Base-by-base conservation (phyloP, 2,113 vertebrate species). In the Ceyx margarethae region DNA sequence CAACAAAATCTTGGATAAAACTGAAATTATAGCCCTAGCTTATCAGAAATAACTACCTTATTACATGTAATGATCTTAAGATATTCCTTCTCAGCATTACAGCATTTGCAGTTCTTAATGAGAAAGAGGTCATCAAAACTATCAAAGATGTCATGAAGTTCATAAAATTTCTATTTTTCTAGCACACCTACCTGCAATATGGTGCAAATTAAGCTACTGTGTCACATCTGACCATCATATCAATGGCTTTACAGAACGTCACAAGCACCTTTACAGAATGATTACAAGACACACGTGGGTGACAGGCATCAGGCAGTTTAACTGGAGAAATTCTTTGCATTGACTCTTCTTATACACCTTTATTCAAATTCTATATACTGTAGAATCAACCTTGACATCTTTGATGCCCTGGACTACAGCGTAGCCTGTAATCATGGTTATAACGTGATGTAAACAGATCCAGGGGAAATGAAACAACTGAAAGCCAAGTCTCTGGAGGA, bases 401-500 rank as follows among this genome's bases (percentile, higher is more conserved):
- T 64, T n/a, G 51, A 64, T 91, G 67, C 67, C 82, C 87, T 45
- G n/a, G 35, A 79, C 37, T 46, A 75, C 62, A 82, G 79, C 67
- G 85, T 54, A 72, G 75, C 71, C 71, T 73, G 21, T 79, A 91
- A 66, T 43, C 72, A 62, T 16, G 28, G 40, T 16, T 85, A 42
- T 92, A 93, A 92, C 2, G 3, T 0, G 3, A 91, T 79, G 21
- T 23, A 50, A 50, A 86, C 37, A 91, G 69, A 86, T 87, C 35
- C 50, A 68, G 50, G 23, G 45, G 57, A 93, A 89, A 92, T 85
- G 14, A 87, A 95, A 89, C 66, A 85, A 84, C 64, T 62, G 74
- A 61, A 96, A 67, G 75, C 46, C 50, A 69, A 20, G 58, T 33
- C 87, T 77, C 91, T 37, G 20, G 37, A 42, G 84, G 28, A 73